Evolutionary conservation across 2,113 vertebrate species (phyloP), one percentile per base, ranked within the genome.

Genomic region (western clawed frog (Xenopus tropicalis)): DNA sequence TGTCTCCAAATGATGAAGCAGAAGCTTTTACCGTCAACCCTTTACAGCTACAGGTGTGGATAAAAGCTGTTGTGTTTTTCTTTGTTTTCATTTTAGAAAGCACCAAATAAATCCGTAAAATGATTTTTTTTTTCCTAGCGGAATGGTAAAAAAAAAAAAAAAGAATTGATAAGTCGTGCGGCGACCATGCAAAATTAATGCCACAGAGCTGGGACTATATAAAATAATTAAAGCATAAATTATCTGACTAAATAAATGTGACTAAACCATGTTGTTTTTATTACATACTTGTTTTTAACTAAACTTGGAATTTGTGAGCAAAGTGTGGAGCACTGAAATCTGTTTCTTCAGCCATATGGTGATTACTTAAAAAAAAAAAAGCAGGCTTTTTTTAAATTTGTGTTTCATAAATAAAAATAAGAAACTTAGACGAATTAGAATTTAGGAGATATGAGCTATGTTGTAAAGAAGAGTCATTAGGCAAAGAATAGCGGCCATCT

Each of bases 261-360:
- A 64, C 61, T 64, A 64, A 65, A 57, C 62, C 61, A 65, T 64
- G 70, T 63, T 72, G 61, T 72, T 72, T 72, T 72, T 44, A 65
- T 65, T 42, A 20, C 43, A 65, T 46, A 11, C 48, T 72, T 72
- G 61, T 72, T 72, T 72, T 72, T 65, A 56, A 65, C 70, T 57
- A 72, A 65, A 72, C 61, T 72, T 72, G 61, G 70, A 65, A 72
- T 57, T 72, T 63, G 48, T 72, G 61, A 72, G 24, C 24, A 43
- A 64, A 62, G 44, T 63, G 46, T 51, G 57, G 56, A 10, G n/a
- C 24, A n/a, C 24, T 46, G 22, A 54, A 44, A 71, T 71, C 69
- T 61, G 70, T 72, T 42, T 21, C n/a, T 57, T 52, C 17, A 57
- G 70, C 70, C 70, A 72, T 65, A 65, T 65, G 61, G 61, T 43